Conservation (phyloP, 2,888 invertebrate genomes). For the Achlya flavicornis region DNA sequence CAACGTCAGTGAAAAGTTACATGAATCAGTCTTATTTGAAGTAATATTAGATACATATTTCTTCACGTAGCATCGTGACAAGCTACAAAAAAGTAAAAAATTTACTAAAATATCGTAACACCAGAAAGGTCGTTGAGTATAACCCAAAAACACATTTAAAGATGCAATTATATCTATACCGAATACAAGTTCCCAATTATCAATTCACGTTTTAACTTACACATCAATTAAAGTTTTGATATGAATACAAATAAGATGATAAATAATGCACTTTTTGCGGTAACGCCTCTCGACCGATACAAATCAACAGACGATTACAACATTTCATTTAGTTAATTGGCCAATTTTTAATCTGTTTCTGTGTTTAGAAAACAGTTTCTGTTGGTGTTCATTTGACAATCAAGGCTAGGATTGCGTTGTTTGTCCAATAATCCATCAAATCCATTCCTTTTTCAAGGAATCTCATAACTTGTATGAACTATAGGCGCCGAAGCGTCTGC, state of each 20-base stretch:
- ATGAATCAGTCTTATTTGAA: too few relatives aligned
- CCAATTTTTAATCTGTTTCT: constrained; percentile 10
- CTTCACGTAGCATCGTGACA: too few relatives aligned
- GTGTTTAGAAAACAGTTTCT: constrained; percentile 9
- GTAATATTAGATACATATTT: too few relatives aligned
- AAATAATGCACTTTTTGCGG: constrained; percentile 4
- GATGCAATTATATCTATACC: background rate
- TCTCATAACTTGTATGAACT: constrained; percentile 22
- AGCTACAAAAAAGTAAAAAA: too few relatives aligned
- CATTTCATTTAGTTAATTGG: constrained; percentile 11
- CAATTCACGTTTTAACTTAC: background rate
- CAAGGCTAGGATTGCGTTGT: constrained; percentile 11
- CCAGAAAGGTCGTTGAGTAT: too few relatives aligned
- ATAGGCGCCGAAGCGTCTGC: constrained; percentile 55
- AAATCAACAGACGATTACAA: background rate
- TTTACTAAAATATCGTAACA: too few relatives aligned
- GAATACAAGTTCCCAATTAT: constrained; percentile 2
- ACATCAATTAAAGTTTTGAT: background rate
- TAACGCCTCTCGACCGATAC: background rate
- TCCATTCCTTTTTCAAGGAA: constrained; percentile 30
- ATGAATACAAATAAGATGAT: background rate
- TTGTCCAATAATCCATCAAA: constrained; percentile 5
- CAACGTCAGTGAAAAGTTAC: too few relatives aligned
- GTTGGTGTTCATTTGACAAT: background rate
- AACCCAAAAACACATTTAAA: too few relatives aligned